Base-by-base conservation (phyloP, 2,888 invertebrate genomes). In the Marasmarcha lunaedactyla region DNA sequence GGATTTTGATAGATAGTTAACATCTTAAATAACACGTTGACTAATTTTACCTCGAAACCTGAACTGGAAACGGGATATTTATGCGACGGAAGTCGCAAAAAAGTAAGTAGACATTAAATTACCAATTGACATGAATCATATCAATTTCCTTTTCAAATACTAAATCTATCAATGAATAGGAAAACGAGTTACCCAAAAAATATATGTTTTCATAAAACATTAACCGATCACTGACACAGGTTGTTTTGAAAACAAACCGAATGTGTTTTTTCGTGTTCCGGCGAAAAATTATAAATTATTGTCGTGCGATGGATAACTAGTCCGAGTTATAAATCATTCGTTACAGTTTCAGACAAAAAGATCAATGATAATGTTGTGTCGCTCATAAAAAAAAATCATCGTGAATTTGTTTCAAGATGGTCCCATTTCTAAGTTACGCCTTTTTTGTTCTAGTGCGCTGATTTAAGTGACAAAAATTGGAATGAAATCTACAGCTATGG, bases 401-500 rank as follows among this genome's bases (percentile, higher is more conserved):
- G n/a, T n/a, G n/a, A n/a, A n/a, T n/a, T n/a, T n/a, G n/a, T n/a
- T n/a, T n/a, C n/a, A n/a, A n/a, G n/a, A n/a, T n/a, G n/a, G n/a
- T n/a, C n/a, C n/a, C n/a, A n/a, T 5, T 20, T 3, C 7, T 20
- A 7, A 20, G 20, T 20, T 30, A 11, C 30, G 9, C 4, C 9
- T 30, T 30, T 6, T 30, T 30, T 30, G 30, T 30, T 30, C 10
- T 11, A 30, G 30, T n/a, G 4, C 11, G 2, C 6, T 10, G 9
- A 7, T 30, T 4, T 4, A 3, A n/a, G 30, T 30, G 4, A 30
- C 9, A 11, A 11, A 7, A 30, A 30, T 30, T 30, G 20, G 69
- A 47, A 83, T 83, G 83, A 83, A 83, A 73, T 79, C 78, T n/a
- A 83, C 77, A 27, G 73, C 65, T 26, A 81, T 83, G 76, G 81